phyloP scores from a whole-genome alignment of 2,113 vertebrate species.

The Tachycineta bicolor region DNA sequence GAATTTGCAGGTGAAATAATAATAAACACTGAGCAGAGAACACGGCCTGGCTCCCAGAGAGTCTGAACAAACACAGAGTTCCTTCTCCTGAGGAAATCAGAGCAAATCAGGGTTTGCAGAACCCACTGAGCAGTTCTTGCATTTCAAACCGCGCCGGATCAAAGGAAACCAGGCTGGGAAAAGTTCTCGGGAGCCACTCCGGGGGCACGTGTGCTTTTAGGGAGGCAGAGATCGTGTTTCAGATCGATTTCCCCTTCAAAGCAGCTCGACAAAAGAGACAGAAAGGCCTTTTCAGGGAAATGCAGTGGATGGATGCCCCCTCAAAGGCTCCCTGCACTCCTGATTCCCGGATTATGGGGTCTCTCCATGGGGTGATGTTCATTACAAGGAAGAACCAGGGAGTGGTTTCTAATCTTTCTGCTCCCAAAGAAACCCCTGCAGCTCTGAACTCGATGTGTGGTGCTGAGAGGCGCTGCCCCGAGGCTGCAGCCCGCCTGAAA shows the following conservation, averaged over 20 bases:
- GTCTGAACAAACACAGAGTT: background rate
- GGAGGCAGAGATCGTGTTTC: background rate
- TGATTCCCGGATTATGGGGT: background rate
- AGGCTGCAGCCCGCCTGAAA: background rate
- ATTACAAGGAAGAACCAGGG: background rate
- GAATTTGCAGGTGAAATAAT: slow-evolving; percentile 61
- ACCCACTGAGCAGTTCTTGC: background rate
- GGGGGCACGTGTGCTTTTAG: background rate
- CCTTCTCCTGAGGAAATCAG: background rate
- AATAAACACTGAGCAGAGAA: slow-evolving; percentile 25
- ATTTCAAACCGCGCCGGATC: background rate
- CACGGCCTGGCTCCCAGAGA: background rate
- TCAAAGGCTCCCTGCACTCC: background rate
- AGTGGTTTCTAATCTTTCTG: background rate
- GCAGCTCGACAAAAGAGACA: background rate
- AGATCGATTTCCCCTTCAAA: background rate
- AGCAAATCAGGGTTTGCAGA: background rate
- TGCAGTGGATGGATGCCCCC: background rate
- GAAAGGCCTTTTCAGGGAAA: background rate
- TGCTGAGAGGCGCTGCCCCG: background rate
- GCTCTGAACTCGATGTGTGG: background rate
- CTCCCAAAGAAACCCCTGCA: background rate
- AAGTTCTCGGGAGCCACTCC: background rate
- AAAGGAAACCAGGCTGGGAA: background rate
- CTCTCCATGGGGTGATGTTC: background rate